Evolutionary conservation across 2,113 vertebrate genomes (phyloP).

Genomic region (Cinclus cinclus): DNA sequence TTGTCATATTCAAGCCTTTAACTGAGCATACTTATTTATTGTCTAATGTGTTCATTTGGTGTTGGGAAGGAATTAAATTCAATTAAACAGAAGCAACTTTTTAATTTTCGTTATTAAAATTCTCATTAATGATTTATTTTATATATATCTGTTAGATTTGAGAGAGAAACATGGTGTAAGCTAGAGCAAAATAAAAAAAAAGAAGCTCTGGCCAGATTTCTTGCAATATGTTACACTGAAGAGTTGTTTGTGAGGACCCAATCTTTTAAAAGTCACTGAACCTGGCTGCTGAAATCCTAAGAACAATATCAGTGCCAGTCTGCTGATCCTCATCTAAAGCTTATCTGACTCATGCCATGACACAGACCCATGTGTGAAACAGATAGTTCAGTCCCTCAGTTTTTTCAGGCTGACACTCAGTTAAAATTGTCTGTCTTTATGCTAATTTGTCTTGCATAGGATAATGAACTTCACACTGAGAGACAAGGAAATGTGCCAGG

Average conservation of each 20-base stretch:
- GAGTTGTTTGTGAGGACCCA: not conserved
- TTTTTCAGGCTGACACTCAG: not conserved
- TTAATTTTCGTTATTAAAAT: not conserved
- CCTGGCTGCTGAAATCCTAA: not conserved
- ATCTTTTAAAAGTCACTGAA: not conserved
- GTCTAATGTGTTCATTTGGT: not conserved
- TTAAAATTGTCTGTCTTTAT: not conserved
- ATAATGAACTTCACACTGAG: conserved; percentile 18
- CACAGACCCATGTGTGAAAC: not conserved
- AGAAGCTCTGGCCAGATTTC: not conserved
- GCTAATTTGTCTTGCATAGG: not conserved
- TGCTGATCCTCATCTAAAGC: not conserved
- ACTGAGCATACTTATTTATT: not conserved
- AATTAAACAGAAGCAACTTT: not conserved
- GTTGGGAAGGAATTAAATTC: not conserved
- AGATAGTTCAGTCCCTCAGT: not conserved
- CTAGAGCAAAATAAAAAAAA: not conserved
- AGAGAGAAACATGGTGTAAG: not conserved
- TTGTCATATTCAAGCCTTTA: not conserved
- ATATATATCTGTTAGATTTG: not conserved
- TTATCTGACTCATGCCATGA: not conserved
- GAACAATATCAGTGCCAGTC: not conserved
- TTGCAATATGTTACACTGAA: not conserved
- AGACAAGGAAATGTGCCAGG: conserved; percentile 6
- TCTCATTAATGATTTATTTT: not conserved